phyloP scores from a whole-genome alignment of 2,888 invertebrate genomes.

The Pheosia tremula region DNA sequence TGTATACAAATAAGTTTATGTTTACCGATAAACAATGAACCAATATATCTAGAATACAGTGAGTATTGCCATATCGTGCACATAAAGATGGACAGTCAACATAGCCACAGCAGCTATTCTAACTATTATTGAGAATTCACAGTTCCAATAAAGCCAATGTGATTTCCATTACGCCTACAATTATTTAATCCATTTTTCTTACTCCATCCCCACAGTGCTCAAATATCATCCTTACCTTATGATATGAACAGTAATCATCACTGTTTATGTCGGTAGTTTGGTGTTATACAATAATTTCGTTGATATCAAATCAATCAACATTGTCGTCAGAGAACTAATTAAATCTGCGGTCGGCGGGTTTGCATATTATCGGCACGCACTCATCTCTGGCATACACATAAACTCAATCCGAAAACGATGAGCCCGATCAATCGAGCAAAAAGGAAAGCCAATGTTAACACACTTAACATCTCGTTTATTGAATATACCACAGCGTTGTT shows the following conservation, averaged over 20 bases:
- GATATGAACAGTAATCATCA: not conserved
- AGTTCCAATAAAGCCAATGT: not conserved
- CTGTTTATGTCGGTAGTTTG: not conserved
- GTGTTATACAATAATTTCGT: not conserved
- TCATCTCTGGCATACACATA: constrained; percentile 63
- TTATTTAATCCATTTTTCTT: not conserved
- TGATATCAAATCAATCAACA: not conserved
- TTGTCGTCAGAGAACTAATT: constrained; percentile 7
- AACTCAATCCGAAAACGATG: constrained; percentile 64
- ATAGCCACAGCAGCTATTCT: not conserved
- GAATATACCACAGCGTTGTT: constrained; percentile 50
- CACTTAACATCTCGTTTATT: constrained; percentile 17
- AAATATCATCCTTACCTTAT: not conserved
- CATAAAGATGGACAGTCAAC: not conserved
- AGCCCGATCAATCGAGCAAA: constrained; percentile 69
- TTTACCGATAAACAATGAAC: constrained; percentile 22
- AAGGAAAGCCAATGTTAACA: constrained; percentile 60
- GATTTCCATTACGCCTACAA: not conserved
- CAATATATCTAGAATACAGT: constrained; percentile 18
- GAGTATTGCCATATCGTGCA: constrained; percentile 40
- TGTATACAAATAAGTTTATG: constrained; percentile 16
- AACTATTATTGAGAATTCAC: not conserved
- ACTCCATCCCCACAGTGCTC: not conserved
- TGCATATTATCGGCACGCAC: constrained; percentile 59
- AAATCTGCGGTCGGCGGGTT: constrained; percentile 70